Evolutionary conservation across 2,888 invertebrate genomes (phyloP).

Genomic region (Allolobophora icterica): DNA sequence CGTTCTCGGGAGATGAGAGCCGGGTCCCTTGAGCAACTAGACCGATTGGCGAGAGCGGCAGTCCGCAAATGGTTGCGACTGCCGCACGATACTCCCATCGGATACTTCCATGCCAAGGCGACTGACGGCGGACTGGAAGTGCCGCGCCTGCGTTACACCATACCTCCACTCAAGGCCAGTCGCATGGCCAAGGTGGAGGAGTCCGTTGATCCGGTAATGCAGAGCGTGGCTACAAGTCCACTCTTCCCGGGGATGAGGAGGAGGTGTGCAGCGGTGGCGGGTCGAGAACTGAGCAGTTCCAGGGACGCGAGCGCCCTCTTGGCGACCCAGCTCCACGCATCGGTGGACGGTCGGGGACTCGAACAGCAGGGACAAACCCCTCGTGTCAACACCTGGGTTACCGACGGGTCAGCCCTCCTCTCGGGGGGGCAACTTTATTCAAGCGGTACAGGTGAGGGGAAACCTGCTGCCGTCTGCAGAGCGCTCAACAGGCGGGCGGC

Average conservation of each 20-base stretch:
- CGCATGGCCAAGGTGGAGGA: background rate
- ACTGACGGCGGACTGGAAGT: background rate
- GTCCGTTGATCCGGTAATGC: background rate
- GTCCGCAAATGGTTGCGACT: background rate
- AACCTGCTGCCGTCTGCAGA: too few relatives aligned
- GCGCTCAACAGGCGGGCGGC: too few relatives aligned
- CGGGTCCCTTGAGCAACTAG: background rate
- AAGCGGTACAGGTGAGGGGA: too few relatives aligned
- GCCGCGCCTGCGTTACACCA: background rate
- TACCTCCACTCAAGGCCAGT: background rate
- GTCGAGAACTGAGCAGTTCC: background rate
- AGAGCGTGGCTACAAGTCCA: constrained; percentile 8
- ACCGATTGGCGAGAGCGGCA: background rate
- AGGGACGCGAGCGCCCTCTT: background rate
- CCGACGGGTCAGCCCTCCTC: too few relatives aligned
- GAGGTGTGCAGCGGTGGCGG: background rate
- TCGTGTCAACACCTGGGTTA: too few relatives aligned
- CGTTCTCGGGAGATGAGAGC: background rate
- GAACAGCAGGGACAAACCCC: too few relatives aligned
- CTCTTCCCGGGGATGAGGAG: background rate
- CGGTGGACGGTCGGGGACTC: too few relatives aligned
- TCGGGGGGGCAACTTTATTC: too few relatives aligned
- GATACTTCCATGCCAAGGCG: background rate
- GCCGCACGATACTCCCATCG: background rate
- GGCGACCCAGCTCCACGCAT: background rate